phyloP scores from a whole-genome alignment of 37 sponge, comb jelly and placozoan genomes.

The Agelas oroides region DNA sequence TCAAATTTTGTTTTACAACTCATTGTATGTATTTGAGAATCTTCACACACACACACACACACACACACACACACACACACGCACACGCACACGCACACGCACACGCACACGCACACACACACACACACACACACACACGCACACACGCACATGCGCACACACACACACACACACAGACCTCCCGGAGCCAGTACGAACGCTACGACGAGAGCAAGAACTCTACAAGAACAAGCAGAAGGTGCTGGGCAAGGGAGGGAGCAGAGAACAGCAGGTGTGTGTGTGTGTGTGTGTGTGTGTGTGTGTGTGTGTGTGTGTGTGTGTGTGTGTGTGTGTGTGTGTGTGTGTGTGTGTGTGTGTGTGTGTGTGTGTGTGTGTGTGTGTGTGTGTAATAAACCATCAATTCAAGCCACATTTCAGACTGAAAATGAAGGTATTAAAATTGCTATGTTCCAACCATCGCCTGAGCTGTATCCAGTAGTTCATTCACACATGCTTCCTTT shows the following conservation, averaged over 20 bases:
- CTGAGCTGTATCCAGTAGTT: neutral
- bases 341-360: conserved; percentile 44
- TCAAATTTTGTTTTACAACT: too few species aligned
- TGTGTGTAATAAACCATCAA: too few species aligned
- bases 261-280: conserved; percentile 42
- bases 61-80: too few species aligned
- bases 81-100: too few species aligned
- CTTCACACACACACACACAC: too few species aligned
- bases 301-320: conserved; percentile 10
- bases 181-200: conserved; percentile 25
- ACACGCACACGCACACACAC: too few species aligned
- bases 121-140: too few species aligned
- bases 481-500: neutral
- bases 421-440: too few species aligned
- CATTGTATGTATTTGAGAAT: too few species aligned
- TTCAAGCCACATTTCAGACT: too few species aligned
- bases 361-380: neutral
- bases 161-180: conserved; percentile 22
- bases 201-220: conserved; percentile 21
- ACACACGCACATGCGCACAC: too few species aligned
- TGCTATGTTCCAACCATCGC: too few species aligned
- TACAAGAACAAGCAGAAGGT: conserved; percentile 27
- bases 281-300: conserved; percentile 36
- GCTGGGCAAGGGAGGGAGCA: conserved; percentile 22
- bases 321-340: conserved; percentile 36